These are phyloP conservation scores for Hucho hucho DNA, from an alignment of 2,113 vertebrate genomes.

Conservation along the genomic window DNA sequence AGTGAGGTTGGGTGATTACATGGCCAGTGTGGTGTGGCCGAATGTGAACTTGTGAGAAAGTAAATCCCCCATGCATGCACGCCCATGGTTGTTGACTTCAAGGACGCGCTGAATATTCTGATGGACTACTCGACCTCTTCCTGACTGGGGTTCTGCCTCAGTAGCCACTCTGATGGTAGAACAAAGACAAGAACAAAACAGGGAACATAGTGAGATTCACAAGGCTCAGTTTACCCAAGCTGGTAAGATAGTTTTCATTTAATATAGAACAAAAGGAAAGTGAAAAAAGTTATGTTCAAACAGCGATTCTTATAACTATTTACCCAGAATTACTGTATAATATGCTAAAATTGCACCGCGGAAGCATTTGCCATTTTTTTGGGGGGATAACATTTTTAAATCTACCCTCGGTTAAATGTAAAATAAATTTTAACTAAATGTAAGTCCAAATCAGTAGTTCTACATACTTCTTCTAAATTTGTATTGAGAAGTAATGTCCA, in stretches of 20 bases:
- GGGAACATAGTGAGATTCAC: not conserved
- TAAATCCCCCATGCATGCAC: slow-evolving; percentile 48
- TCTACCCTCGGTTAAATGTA: no score
- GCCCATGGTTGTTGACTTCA: slow-evolving; percentile 42
- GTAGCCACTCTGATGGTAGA: slow-evolving; percentile 14
- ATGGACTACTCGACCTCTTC: slow-evolving; percentile 48
- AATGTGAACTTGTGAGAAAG: slow-evolving; percentile 52
- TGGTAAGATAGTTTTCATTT: not conserved
- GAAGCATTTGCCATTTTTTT: no score
- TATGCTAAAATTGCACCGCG: no score
- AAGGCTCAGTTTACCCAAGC: not conserved
- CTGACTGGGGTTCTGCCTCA: slow-evolving; percentile 15
- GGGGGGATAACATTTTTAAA: no score
- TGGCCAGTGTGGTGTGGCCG: slow-evolving; percentile 31
- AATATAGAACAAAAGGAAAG: not conserved
- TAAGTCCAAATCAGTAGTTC: no score
- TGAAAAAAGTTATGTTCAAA: no score
- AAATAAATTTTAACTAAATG: no score
- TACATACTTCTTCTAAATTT: no score
- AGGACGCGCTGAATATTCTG: slow-evolving; percentile 47
- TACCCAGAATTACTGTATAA: no score
- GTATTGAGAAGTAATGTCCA: no score
- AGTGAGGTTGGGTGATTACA: slow-evolving; percentile 51
- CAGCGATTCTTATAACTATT: no score
- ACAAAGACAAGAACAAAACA: slow-evolving; percentile 9